Base-by-base conservation (phyloP, 2,797 vertebrate genomes). In the Rhincodon typus region DNA sequence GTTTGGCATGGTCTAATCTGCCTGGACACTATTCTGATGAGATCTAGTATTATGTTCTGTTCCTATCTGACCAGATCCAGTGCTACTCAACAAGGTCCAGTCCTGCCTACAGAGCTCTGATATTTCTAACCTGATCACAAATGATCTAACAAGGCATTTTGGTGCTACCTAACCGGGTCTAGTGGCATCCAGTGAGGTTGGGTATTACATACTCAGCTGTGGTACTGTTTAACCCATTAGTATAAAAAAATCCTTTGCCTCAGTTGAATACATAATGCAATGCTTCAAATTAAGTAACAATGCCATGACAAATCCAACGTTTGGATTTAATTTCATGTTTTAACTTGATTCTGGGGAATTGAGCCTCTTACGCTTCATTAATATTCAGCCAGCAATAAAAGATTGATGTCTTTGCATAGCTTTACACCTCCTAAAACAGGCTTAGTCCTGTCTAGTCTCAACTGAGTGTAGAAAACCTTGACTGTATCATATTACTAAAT, bases 391-490 rank as follows among this genome's bases (percentile, higher is more conserved):
- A 93, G 90, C 90, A 93, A 93, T 69, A 93, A 93, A 93, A 93
- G 90, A 42, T 69, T 93, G 90, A 93, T 93, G 90, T 42, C 90
- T 93, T 93, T 93, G 90, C 90, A 93, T 67, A 67, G 53, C 90
- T 69, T 93, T 25, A 69, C 90, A 93, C 90, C 90, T 93, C 90
- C 66, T 93, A 93, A 93, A 93, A 93, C 90, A 93, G 90, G 90
- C 90, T 93, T 93, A 93, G 90, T 93, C 90, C 90, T 93, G 90
- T 93, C 90, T 93, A 38, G 90, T 42, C 69, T 93, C 90, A 93
- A 69, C n/a, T 27, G 19, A 42, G 62, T 42, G 66, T 69, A 66
- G 62, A 93, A 12, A n/a, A 62, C n/a, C 90, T 13, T 3, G n/a
- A 93, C 8, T 25, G 34, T 66, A 93, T 93, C 90, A 93, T 69